Evolutionary conservation across 2,888 invertebrate species (phyloP).

Genomic region (Cryptophagus acutangulus): DNA sequence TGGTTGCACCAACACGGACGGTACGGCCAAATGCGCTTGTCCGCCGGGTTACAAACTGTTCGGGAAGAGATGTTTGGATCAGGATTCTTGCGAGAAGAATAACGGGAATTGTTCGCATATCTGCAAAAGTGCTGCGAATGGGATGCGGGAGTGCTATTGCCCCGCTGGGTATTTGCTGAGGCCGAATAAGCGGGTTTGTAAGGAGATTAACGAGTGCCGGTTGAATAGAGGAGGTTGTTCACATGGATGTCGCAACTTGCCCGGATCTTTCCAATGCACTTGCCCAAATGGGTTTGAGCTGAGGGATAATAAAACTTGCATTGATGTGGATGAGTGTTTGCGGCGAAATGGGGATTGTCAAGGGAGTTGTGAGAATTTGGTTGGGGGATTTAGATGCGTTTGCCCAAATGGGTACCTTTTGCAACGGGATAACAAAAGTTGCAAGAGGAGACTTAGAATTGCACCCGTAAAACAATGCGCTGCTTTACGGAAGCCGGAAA

Average conservation of each 20-base stretch:
- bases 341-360: constrained; percentile 46
- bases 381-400: constrained; percentile 50
- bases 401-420: constrained; percentile 47
- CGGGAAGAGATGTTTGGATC: constrained; percentile 44
- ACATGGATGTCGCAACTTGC: constrained; percentile 55
- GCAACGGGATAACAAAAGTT: constrained; percentile 31
- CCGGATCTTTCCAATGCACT: constrained; percentile 50
- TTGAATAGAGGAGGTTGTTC: constrained; percentile 58
- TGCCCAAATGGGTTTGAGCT: constrained; percentile 49
- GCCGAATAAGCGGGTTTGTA: constrained; percentile 47
- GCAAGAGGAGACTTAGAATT: no score
- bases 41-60: constrained; percentile 34
- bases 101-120: constrained; percentile 50
- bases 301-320: constrained; percentile 39
- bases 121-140: constrained; percentile 43
- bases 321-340: constrained; percentile 47
- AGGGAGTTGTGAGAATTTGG: constrained; percentile 49
- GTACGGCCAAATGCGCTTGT: constrained; percentile 53
- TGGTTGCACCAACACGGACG: constrained; percentile 49
- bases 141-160: constrained; percentile 52
- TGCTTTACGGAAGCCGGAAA: constrained; percentile 28
- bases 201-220: constrained; percentile 56
- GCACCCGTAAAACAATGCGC: constrained; percentile 30
- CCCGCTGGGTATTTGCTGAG: constrained; percentile 49
- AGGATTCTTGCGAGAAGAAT: constrained; percentile 44